These are phyloP conservation scores for Trichogramma pretiosum DNA, from an alignment of 1,140 invertebrate species.

Conservation along the genomic window DNA sequence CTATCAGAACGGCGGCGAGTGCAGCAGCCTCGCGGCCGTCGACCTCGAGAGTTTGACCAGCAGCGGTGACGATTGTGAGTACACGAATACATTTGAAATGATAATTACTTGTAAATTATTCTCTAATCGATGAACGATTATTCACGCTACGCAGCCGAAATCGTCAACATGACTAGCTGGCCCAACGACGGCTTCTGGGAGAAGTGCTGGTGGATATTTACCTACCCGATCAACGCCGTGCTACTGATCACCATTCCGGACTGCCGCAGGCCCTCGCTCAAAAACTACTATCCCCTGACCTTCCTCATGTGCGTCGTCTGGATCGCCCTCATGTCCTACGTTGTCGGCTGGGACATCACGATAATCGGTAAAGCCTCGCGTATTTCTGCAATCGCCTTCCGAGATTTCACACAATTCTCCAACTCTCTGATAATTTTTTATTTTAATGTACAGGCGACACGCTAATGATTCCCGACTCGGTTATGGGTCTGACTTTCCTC, in stretches of 20 bases:
- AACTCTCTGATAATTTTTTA: no score
- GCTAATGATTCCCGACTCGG: constrained; percentile 58
- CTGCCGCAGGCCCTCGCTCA: constrained; percentile 50
- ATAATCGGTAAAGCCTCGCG: constrained; percentile 57
- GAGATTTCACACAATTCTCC: no score
- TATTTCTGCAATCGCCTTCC: no score
- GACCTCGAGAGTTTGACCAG: constrained; percentile 24
- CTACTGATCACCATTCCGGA: constrained; percentile 70
- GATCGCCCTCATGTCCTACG: constrained; percentile 55
- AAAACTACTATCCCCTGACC: constrained; percentile 50
- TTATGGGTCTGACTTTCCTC: constrained; percentile 79
- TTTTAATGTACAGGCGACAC: constrained; percentile 58
- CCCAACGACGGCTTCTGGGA: constrained; percentile 39
- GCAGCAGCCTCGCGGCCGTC: constrained; percentile 12
- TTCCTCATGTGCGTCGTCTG: constrained; percentile 60
- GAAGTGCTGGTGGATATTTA: constrained; percentile 58
- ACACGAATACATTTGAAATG: no score
- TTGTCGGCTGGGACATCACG: constrained; percentile 67
- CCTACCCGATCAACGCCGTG: constrained; percentile 63
- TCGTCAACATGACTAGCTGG: constrained; percentile 52
- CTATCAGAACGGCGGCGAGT: constrained; percentile 16
- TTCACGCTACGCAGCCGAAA: no score
- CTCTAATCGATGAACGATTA: no score
- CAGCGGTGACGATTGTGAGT: constrained; percentile 13
- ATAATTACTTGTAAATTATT: no score